These are phyloP conservation scores for Oreochromis grahami DNA, from an alignment of 2,797 vertebrate genomes.

Conservation along the genomic window DNA sequence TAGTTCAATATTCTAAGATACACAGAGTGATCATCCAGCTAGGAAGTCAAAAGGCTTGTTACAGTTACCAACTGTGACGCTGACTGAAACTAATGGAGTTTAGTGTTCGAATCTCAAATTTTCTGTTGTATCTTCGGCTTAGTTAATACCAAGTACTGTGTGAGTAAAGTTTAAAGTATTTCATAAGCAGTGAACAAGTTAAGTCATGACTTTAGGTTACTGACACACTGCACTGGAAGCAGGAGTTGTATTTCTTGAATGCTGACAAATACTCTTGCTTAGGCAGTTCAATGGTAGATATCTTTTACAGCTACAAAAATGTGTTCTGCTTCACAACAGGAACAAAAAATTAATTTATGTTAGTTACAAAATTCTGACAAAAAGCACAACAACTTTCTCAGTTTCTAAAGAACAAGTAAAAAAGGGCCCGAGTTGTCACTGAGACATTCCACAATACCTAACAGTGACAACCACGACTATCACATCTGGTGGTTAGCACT, in stretches of 20 bases:
- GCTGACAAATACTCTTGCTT: not conserved
- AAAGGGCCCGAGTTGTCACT: not conserved
- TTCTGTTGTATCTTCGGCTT: not conserved
- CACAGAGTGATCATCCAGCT: not conserved
- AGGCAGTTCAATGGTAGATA: not conserved
- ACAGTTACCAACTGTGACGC: not conserved
- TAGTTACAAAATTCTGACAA: not conserved
- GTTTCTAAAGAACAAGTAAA: not conserved
- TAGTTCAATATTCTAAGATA: not conserved
- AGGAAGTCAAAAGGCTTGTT: not conserved
- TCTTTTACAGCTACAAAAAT: not conserved
- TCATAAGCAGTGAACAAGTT: not conserved
- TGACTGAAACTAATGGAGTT: not conserved
- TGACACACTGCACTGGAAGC: not conserved
- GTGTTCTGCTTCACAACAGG: not conserved
- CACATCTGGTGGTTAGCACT: not conserved
- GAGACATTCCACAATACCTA: not conserved
- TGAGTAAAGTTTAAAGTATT: not conserved
- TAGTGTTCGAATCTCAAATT: not conserved
- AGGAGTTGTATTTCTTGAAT: not conserved
- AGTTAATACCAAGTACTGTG: not conserved
- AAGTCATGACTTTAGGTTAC: not conserved
- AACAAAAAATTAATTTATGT: not conserved
- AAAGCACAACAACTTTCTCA: not conserved
- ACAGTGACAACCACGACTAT: not conserved